These are phyloP conservation scores for Hyphantria cunea DNA, from an alignment of 1,140 invertebrate species.

Conservation along the genomic window DNA sequence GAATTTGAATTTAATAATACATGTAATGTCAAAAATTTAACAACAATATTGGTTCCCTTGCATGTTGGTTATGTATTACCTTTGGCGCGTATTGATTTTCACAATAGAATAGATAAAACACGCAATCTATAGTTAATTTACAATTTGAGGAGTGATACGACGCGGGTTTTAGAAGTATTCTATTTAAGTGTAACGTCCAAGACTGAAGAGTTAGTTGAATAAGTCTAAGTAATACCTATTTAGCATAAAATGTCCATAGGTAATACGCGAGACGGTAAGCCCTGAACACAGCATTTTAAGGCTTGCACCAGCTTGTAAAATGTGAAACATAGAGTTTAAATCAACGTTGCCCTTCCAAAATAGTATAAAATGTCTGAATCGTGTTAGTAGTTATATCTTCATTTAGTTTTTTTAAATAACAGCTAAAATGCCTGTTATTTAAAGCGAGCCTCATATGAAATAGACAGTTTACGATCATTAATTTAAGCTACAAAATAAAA, in stretches of 20 bases:
- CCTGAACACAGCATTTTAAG: constrained; percentile 34
- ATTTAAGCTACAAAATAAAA: too few relatives aligned
- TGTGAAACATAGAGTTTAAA: constrained; percentile 14
- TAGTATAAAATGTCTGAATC: too few relatives aligned
- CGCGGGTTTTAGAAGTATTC: constrained; percentile 79
- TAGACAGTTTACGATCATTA: too few relatives aligned
- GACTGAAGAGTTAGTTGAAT: constrained; percentile 80
- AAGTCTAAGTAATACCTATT: constrained; percentile 78
- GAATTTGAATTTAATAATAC: too few relatives aligned
- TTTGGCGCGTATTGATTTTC: constrained; percentile 52
- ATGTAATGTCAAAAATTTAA: too few relatives aligned
- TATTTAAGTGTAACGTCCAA: constrained; percentile 81
- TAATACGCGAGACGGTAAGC: constrained; percentile 59
- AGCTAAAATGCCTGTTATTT: too few relatives aligned
- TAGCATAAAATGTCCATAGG: constrained; percentile 79
- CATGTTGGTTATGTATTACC: constrained; percentile 4
- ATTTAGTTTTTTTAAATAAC: too few relatives aligned
- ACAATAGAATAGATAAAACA: constrained; percentile 49
- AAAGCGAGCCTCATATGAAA: too few relatives aligned
- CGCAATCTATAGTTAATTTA: constrained; percentile 56
- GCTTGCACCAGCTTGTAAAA: constrained; percentile 19
- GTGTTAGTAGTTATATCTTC: too few relatives aligned
- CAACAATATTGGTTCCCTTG: too few relatives aligned
- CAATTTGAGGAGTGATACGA: constrained; percentile 56
- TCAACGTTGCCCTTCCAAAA: neutral